Evolutionary conservation across 2,888 invertebrate genomes (phyloP).

Genomic region (Acanthosoma haemorrhoidale): DNA sequence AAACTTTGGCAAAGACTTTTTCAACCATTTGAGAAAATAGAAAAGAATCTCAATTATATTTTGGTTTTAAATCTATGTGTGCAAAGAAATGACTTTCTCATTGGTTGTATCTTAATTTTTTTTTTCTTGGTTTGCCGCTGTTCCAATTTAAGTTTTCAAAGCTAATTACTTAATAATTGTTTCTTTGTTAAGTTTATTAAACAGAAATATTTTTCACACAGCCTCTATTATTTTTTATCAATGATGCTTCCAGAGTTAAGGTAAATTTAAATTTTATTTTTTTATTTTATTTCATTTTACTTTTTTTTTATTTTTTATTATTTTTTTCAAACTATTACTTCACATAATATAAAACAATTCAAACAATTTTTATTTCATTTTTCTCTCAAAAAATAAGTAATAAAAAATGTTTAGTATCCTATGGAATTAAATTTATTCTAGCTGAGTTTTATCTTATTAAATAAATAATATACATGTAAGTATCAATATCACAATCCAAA

Average conservation of each 20-base stretch:
- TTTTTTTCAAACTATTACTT: background rate
- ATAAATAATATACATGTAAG: background rate
- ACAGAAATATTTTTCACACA: conserved; percentile 5
- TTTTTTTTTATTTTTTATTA: background rate
- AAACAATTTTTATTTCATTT: too few species aligned
- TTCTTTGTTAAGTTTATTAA: background rate
- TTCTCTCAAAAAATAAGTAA: too few species aligned
- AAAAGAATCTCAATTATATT: background rate
- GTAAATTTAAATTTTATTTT: background rate
- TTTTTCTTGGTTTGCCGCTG: background rate
- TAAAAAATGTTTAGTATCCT: too few species aligned
- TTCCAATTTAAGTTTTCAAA: background rate
- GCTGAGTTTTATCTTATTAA: background rate
- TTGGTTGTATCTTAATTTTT: too few species aligned
- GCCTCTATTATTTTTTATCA: background rate
- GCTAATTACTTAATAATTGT: background rate
- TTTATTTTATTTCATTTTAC: background rate
- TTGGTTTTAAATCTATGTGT: too few species aligned
- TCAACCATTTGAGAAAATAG: background rate
- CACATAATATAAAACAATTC: background rate
- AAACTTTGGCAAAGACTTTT: background rate
- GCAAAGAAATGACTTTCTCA: too few species aligned
- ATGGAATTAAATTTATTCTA: background rate
- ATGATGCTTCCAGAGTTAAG: background rate
- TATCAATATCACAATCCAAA: background rate